Percentiles rank a stretch among this genome's conserved stretches.
Evolutionary conservation across 2,797 vertebrate species (phyloP).

Genomic region (Rallus crepitans): DNA sequence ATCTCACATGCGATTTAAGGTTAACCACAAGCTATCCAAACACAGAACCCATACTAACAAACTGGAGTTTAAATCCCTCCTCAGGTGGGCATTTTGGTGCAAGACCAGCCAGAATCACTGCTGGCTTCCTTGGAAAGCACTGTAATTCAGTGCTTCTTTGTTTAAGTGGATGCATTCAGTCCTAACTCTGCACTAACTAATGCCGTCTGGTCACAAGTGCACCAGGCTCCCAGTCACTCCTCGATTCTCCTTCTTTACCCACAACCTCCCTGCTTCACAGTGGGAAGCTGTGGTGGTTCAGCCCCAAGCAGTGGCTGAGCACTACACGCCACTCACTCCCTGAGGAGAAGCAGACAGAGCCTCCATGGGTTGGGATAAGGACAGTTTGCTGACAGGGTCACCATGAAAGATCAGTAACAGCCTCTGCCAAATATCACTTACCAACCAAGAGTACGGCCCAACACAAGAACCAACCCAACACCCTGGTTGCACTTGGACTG

Average conservation of each 20-base stretch:
- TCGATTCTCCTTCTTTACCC: neutral
- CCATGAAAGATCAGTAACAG: too few species aligned
- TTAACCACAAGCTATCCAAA: conserved; percentile 1
- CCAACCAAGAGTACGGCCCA: too few species aligned
- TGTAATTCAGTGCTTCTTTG: neutral
- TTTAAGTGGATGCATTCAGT: rapidly evolving
- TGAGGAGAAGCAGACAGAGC: too few species aligned
- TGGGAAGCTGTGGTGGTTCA: neutral
- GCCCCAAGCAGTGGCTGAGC: too few species aligned
- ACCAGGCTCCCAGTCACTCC: neutral
- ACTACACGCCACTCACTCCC: too few species aligned
- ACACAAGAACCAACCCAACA: too few species aligned
- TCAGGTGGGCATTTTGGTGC: neutral
- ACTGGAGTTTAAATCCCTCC: neutral
- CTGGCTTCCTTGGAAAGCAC: rapidly evolving
- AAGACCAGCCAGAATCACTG: neutral
- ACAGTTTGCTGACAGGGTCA: too few species aligned
- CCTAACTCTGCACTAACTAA: rapidly evolving
- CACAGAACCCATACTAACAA: neutral
- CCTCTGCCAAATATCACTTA: too few species aligned
- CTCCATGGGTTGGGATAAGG: too few species aligned
- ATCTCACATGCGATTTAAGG: neutral
- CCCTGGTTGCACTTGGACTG: too few species aligned
- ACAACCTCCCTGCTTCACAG: neutral
- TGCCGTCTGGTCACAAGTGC: rapidly evolving